Conservation (phyloP, 1,140 invertebrate genomes). For the Heterodera carotae region DNA sequence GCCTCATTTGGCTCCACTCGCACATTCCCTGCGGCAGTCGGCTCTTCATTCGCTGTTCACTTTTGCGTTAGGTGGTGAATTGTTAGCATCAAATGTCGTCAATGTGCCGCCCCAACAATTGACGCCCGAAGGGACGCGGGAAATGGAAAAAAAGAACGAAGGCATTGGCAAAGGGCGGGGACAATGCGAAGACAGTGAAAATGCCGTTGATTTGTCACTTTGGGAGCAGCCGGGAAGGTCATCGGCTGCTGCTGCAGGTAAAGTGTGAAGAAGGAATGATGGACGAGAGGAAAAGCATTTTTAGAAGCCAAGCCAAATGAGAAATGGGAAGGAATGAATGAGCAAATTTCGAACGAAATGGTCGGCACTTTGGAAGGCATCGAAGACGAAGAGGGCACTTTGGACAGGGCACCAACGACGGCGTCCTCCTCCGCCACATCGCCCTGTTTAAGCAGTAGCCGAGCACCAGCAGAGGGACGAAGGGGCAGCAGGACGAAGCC, state of each 20-base stretch:
- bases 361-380: not conserved
- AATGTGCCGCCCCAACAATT: not conserved
- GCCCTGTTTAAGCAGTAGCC: not conserved
- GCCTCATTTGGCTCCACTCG: slow-evolving; percentile 17
- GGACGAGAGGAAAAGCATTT: too few relatives aligned
- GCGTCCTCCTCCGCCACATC: not conserved
- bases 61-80: not conserved
- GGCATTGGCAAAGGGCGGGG: not conserved
- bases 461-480: not conserved
- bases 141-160: slow-evolving; percentile 8
- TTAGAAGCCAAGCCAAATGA: too few relatives aligned
- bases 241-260: too few relatives aligned
- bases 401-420: not conserved
- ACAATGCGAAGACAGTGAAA: too few relatives aligned
- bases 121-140: not conserved
- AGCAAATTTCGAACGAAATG: not conserved
- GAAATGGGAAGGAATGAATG: not conserved
- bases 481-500: too few relatives aligned
- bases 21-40: slow-evolving; percentile 28
- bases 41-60: slow-evolving; percentile 23
- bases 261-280: too few relatives aligned
- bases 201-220: too few relatives aligned
- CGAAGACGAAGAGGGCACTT: not conserved
- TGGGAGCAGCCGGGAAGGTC: too few relatives aligned
- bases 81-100: not conserved